Percentiles rank a stretch among this genome's conserved stretches.
phyloP scores from a whole-genome alignment of 2,888 invertebrate species.

The Cosmorhoe ocellata region DNA sequence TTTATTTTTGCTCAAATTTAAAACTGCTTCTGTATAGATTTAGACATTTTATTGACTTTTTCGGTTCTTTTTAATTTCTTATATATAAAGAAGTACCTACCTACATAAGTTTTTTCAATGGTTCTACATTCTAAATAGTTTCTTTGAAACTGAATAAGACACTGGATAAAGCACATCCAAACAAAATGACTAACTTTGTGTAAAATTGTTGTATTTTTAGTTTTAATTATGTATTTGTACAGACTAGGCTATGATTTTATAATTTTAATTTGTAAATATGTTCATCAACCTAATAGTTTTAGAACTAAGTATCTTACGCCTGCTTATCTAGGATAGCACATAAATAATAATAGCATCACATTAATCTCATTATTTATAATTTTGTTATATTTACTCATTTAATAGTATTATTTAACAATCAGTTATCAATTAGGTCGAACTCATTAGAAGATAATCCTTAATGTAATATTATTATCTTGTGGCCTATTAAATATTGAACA shows the following conservation, averaged over 20 bases:
- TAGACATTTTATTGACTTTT: no score
- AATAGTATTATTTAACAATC: constrained; percentile 22
- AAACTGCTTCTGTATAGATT: no score
- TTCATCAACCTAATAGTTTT: constrained; percentile 23
- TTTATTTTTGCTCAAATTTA: no score
- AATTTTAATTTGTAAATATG: constrained; percentile 27
- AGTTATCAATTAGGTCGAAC: constrained; percentile 33
- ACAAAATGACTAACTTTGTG: no score
- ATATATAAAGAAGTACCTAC: no score
- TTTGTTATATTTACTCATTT: constrained; percentile 32
- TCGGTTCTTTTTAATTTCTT: no score
- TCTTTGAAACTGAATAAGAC: no score
- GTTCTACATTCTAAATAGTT: no score
- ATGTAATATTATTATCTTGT: neutral
- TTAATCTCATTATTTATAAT: constrained; percentile 32
- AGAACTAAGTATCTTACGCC: constrained; percentile 41
- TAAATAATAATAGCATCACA: constrained; percentile 48
- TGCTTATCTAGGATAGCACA: constrained; percentile 1
- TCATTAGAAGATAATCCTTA: constrained; percentile 17
- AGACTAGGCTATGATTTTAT: constrained; percentile 35
- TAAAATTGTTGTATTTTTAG: neutral
- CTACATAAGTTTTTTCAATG: no score
- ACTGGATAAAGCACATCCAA: no score
- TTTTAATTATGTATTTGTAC: constrained; percentile 6
- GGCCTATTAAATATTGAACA: constrained; percentile 20